Percentiles rank a stretch among this genome's conserved stretches.
These are phyloP conservation scores for Drosophila bipectinata DNA, from an alignment of 1,140 invertebrate species.

Conservation along the genomic window DNA sequence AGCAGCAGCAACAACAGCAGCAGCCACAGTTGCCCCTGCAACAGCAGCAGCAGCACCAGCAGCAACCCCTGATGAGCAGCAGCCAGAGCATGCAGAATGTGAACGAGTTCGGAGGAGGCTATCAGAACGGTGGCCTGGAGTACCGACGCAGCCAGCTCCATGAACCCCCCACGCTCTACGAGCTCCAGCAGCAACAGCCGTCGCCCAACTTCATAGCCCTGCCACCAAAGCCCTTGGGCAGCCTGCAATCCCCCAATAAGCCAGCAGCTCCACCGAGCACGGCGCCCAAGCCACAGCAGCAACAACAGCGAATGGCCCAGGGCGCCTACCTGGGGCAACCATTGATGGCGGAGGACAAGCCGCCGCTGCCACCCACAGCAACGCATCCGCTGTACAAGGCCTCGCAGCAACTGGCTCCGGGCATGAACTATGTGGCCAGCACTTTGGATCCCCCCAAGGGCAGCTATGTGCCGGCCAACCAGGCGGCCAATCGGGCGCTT, in stretches of 20 bases:
- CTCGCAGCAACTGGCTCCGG: slow-evolving; percentile 85
- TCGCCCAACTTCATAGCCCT: slow-evolving; percentile 75
- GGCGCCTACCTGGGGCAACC: slow-evolving; percentile 43
- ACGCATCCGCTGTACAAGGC: slow-evolving; percentile 90
- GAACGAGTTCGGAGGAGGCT: slow-evolving; percentile 57
- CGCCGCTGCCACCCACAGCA: slow-evolving; percentile 89
- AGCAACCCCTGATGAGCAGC: slow-evolving; percentile 54
- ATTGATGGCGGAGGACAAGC: slow-evolving; percentile 85
- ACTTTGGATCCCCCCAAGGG: slow-evolving; percentile 90
- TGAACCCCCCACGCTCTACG: slow-evolving; percentile 67
- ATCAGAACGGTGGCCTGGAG: slow-evolving; percentile 69
- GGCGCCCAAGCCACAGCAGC: slow-evolving; percentile 82
- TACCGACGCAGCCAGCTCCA: slow-evolving; percentile 71
- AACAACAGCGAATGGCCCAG: slow-evolving; percentile 75
- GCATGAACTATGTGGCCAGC: slow-evolving; percentile 85
- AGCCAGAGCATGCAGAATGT: slow-evolving; percentile 85
- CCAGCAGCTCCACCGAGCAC: slow-evolving; percentile 71
- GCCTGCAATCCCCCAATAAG: slow-evolving; percentile 72
- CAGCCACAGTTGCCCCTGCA: slow-evolving; percentile 23
- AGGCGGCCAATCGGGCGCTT: slow-evolving; percentile 37
- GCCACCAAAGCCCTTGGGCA: slow-evolving; percentile 72
- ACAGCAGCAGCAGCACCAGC: slow-evolving; percentile 44
- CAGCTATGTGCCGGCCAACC: slow-evolving; percentile 87
- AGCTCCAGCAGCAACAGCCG: slow-evolving; percentile 66
- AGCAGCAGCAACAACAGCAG: slow-evolving; percentile 50